Evolutionary conservation across 2,888 invertebrate genomes (phyloP).

Genomic region (Stenichneumon culpator): DNA sequence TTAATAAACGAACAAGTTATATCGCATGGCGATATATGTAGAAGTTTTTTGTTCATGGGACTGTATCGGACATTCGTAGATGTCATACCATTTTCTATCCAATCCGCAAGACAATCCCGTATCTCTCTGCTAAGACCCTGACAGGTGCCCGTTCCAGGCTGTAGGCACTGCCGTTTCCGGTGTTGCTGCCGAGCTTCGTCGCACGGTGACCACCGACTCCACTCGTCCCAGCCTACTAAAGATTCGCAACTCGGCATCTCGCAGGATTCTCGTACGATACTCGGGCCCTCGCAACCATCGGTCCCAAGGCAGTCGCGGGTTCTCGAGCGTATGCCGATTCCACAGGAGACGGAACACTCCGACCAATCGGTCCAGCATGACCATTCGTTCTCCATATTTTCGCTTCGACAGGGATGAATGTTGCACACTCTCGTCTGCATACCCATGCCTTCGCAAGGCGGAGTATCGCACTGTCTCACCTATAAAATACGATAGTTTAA

Average conservation of each 20-base stretch:
- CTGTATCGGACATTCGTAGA: neutral
- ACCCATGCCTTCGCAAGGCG: constrained; percentile 87
- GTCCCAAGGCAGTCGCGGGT: constrained; percentile 88
- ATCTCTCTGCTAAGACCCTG: constrained; percentile 90
- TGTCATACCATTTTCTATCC: constrained; percentile 80
- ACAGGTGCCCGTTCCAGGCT: constrained; percentile 88
- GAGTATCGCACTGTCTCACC: constrained; percentile 86
- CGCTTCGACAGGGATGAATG: constrained; percentile 88
- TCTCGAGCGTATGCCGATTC: constrained; percentile 89
- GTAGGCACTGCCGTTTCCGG: constrained; percentile 89
- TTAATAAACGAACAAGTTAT: neutral
- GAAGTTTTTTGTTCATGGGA: neutral
- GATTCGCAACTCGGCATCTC: constrained; percentile 90
- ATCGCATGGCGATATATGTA: neutral
- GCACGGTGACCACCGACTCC: constrained; percentile 91
- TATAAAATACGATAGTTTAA: constrained; percentile 49
- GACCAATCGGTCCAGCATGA: constrained; percentile 96
- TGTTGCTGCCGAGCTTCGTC: constrained; percentile 89
- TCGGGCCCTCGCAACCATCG: constrained; percentile 88
- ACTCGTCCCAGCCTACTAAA: constrained; percentile 91
- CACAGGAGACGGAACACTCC: constrained; percentile 91
- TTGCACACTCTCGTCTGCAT: constrained; percentile 91
- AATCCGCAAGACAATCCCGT: constrained; percentile 87
- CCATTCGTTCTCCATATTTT: constrained; percentile 88
- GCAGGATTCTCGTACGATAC: constrained; percentile 89